Evolutionary conservation across 2,113 vertebrate species (phyloP), one percentile per base, ranked within the genome.

Genomic region (Hirundichthys speculiger): DNA sequence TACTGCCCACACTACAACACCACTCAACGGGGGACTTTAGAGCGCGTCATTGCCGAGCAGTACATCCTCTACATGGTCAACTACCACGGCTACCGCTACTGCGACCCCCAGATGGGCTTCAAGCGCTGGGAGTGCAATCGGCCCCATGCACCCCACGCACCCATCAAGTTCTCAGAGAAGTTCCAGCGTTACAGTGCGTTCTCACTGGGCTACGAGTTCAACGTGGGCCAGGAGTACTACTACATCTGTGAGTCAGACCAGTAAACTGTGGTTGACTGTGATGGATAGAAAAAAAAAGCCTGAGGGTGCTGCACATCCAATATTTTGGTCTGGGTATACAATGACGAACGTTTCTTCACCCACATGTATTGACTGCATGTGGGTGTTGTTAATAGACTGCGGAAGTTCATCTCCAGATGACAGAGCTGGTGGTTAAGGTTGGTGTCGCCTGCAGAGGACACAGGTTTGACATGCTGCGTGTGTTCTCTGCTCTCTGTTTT

Each of bases 141-240:
- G 39, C 95, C 96, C 13, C 95, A 95, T 34, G 94, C 94, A 0
- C 95, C 96, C 0, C 95, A 98, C 75, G 94, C 93, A n/a, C 96
- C 97, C 88, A 96, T 98, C 94, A 98, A 97, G 92, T 98, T 99
- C 94, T 98, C 97, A 0, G 96, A 99, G 92, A 99, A 99, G 93
- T 99, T 98, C 88, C 97, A 98, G 88, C 95, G 96, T 21, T 99
- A 96, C 92, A 98, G 96, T 90, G 96, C 96, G 88, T 99, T 98
- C 93, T 99, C 97, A 0, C 92, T 98, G 90, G 96, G 96, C 80
- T 98, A 96, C 77, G 96, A 98, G 89, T 98, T 99, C 92, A 96
- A 93, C 2, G 94, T 95, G 0, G 96, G 97, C 71, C 95, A 98
- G 51, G 95, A 99, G 80, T 99, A 99, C 86, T 98, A 98, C 92